phyloP scores from a whole-genome alignment of 2,888 invertebrate species.

The Slavum lentiscoides region DNA sequence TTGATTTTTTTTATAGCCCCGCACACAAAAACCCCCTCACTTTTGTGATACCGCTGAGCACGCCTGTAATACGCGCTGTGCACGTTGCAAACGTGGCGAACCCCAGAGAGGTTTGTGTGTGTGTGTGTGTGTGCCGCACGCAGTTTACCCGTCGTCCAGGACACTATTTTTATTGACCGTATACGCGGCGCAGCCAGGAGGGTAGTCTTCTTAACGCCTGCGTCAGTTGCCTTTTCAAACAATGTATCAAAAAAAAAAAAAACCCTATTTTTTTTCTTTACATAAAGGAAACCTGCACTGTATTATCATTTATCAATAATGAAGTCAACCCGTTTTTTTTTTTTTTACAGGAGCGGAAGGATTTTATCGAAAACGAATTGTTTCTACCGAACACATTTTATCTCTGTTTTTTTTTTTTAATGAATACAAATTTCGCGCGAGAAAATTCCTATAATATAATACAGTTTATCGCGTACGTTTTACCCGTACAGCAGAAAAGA shows the following conservation, averaged over 20 bases:
- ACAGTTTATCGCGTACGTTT: too few relatives aligned
- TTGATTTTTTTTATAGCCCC: too few relatives aligned
- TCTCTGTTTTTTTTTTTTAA: too few relatives aligned
- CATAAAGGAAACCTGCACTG: background rate
- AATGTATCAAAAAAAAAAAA: slow-evolving; percentile 28
- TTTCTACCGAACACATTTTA: too few relatives aligned
- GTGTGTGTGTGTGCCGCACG: background rate
- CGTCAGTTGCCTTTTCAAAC: slow-evolving; percentile 29
- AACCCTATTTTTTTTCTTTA: background rate
- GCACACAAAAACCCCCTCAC: too few relatives aligned
- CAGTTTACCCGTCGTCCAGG: slow-evolving; percentile 11
- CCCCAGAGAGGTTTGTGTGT: slow-evolving; percentile 3
- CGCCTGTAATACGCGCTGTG: too few relatives aligned
- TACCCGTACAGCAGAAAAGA: too few relatives aligned
- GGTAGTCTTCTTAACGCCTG: slow-evolving; percentile 37
- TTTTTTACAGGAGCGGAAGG: background rate
- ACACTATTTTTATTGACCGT: slow-evolving; percentile 50
- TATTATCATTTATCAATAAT: background rate
- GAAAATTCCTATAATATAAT: too few relatives aligned
- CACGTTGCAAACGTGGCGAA: slow-evolving; percentile 27
- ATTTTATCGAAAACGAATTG: background rate
- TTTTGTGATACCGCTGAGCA: too few relatives aligned
- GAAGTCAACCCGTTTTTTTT: background rate
- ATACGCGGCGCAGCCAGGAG: slow-evolving; percentile 4
- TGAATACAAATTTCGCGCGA: too few relatives aligned